Base-by-base conservation (phyloP, 1,140 invertebrate species). In the Brachionus paranguensis region DNA sequence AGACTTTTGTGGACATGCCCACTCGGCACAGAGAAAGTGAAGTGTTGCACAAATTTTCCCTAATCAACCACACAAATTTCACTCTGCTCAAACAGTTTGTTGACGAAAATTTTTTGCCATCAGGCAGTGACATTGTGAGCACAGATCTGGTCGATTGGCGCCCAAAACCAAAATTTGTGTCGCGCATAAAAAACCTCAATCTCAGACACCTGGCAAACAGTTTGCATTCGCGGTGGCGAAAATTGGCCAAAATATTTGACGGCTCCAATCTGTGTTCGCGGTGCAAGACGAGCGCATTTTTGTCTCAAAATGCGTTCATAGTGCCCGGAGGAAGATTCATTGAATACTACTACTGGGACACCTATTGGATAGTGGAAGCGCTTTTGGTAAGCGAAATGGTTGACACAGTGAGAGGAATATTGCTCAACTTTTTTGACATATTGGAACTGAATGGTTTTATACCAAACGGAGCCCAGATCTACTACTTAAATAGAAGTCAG, bases 341-440 rank as follows among this genome's bases (percentile, higher is more conserved):
- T 55, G 92, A 95, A 11, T 87, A 96, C 87, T 97, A 96, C 88
- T 97, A 97, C 88, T 97, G 95, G 95, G 95, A 97, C 87, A 95
- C 95, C 0, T 97, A 95, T 87, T 97, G 95, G 95, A 95, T 96
- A 50, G 90, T 96, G 55, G 93, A 93, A 84, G 95, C 95, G 0
- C 89, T 96, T 0, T 88, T 97, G 1, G 88, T 93, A 2, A 95
- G 93, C 0, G 93, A 94, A 87, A 96, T 96, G 95, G 86, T 88
- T 1, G 85, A 91, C 27, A 96, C 95, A 0, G 94, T 93, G 0
- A 91, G 89, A 78, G 94, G 94, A 3, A 96, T 96, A 93, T 37
- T 85, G 20, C 12, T 53, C 6, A 88, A 88, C 78, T 86, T 87
- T 70, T 76, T 85, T 27, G 76, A 86, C 24, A 85, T 87, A 2